Base-by-base conservation (phyloP, 2,888 invertebrate species). In the Lasiommata megera region DNA sequence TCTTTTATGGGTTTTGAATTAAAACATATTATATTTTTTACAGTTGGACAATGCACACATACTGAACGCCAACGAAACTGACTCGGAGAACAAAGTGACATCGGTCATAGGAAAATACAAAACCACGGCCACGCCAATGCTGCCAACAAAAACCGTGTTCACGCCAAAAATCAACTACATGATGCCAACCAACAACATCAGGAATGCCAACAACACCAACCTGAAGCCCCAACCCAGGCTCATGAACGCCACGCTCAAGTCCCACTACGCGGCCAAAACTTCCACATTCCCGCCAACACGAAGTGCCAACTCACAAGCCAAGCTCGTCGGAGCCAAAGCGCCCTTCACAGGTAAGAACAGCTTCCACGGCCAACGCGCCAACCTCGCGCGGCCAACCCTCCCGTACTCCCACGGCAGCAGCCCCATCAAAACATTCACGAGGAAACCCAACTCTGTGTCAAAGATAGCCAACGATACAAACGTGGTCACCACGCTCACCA, bases 251-350 rank as follows among this genome's bases (percentile, higher is more conserved):
- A 77, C 77, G 0, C 34, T 82, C 1, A 89, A 88, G 61, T 80
- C 82, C 0, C 84, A 85, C 44, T 88, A 84, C 65, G 85, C 82
- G 12, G 71, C 84, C 0, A 90, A 89, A 63, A 90, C 89, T 1
- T 86, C 88, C 1, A 89, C 90, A 0, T 91, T 91, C 70, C 88
- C 90, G 68, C 90, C 91, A 63, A 86, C 85, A 0, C 74, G 90
- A 73, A 83, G 85, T 77, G 84, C 88, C 77, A 88, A 85, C 60
- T 79, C 83, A 3, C 82, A 84, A 72, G 76, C 75, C 17, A 83
- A 86, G 61, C 62, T 84, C 3, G 70, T 75, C 1, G 68, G 66
- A 41, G 80, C 76, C 50, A 89, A 88, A 63, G 63, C 71, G 0
- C 82, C 83, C 0, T 88, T 86, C 54, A 82, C 81, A 1, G 82